Conservation (phyloP, 2,113 vertebrate species). For the Propithecus coquereli region DNA sequence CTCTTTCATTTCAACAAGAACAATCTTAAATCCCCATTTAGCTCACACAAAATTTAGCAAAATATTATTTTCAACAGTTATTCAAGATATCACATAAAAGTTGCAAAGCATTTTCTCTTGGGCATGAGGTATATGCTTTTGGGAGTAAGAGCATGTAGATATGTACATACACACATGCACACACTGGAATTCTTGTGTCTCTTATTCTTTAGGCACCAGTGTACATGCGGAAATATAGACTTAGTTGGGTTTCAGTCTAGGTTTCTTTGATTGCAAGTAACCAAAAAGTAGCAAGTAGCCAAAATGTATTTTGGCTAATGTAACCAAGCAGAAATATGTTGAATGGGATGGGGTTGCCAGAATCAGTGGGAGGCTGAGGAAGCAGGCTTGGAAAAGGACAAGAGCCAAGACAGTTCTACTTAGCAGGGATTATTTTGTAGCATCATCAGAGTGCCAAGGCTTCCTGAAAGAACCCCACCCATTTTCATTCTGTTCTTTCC, state of each 20-base stretch:
- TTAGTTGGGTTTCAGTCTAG: background rate
- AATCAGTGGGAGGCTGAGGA: background rate
- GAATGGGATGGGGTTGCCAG: background rate
- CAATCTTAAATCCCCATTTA: background rate
- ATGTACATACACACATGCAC: background rate
- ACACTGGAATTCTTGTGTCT: background rate
- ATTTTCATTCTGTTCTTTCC: background rate
- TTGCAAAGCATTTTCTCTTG: background rate
- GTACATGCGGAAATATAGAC: background rate
- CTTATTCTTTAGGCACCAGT: background rate
- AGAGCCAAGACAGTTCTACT: background rate
- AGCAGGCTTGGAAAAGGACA: background rate
- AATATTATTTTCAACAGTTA: constrained; percentile 11
- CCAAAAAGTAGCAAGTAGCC: background rate
- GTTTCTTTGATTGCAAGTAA: background rate
- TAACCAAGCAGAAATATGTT: background rate
- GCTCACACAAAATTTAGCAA: background rate
- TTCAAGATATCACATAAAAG: background rate
- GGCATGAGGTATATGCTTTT: background rate
- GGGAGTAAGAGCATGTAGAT: background rate
- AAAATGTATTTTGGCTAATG: background rate
- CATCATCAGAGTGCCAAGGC: background rate
- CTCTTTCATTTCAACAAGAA: background rate
- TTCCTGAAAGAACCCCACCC: background rate
- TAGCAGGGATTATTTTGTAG: background rate